Base-by-base conservation (phyloP, 2,888 invertebrate genomes). In the Drosophila testacea region DNA sequence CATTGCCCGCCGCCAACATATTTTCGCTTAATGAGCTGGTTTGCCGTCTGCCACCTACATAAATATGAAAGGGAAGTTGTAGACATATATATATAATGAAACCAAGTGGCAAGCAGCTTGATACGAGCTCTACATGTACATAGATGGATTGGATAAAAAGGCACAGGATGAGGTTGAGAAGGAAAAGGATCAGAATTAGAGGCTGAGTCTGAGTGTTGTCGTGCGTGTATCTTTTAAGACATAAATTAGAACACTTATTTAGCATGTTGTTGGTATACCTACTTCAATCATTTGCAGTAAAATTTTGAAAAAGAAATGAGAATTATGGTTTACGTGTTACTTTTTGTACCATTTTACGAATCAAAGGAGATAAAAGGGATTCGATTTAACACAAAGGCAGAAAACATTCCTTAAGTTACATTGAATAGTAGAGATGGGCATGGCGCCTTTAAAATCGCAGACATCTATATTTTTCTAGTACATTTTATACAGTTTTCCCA, bases 201-300 rank as follows among this genome's bases (percentile, higher is more conserved):
- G 22, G 28, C 32, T 55, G 51, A 16, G 39, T 22, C 47, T 44
- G 52, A 39, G 60, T 39, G 67, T 39, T 47, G 52, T 57, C 77
- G 59, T 77, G 77, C 75, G 79, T 77, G 72, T 63, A 65, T 74
- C 66, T 69, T 72, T 73, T 78, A 69, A 77, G 73, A 66, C 57
- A 63, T 73, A 77, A 79, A 81, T 81, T 83, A 81, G 79, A 79
- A 69, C 73, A 81, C 81, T 81, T 70, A 52, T 57, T 66, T 59
- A 60, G 69, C 54, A 56, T 67, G 67, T 54, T 65, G 61, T 63
- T 51, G 68, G 67, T 77, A 57, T 69, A 74, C 22, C 22, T 3
- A 22, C 34, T 69, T 77, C 42, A 79, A 54, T 59, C 69, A 73
- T 66, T 63, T 68, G 63, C 52, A 57, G 22, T 38, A 52, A 61